Evolutionary conservation across 2,888 invertebrate species (phyloP).

Genomic region (Drosophila algonquin): DNA sequence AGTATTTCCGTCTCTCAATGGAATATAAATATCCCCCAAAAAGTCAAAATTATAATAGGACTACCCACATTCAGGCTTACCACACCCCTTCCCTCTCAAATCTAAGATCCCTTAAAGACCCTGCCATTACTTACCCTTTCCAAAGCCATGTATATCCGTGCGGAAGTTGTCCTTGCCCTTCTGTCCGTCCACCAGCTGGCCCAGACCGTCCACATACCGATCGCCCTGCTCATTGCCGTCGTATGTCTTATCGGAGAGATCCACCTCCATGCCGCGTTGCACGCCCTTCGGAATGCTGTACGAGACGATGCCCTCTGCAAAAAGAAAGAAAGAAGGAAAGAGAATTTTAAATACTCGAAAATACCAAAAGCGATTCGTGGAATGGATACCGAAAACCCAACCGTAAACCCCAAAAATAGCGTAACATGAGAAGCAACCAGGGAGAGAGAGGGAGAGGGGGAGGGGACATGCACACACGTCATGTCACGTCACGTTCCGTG

Average conservation of each 20-base stretch:
- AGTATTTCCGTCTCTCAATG: neutral
- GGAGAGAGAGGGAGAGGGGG: neutral
- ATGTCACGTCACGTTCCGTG: constrained; percentile 55
- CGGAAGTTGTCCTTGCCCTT: constrained; percentile 90
- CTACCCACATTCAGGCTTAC: no score
- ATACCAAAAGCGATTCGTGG: constrained; percentile 46
- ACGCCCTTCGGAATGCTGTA: constrained; percentile 92
- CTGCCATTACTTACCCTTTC: constrained; percentile 86
- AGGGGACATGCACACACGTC: constrained; percentile 29
- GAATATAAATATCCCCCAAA: neutral
- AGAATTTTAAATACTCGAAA: constrained; percentile 34
- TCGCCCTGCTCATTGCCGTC: constrained; percentile 89
- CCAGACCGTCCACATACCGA: constrained; percentile 89
- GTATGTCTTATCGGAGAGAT: constrained; percentile 91
- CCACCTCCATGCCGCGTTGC: constrained; percentile 89
- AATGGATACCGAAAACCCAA: constrained; percentile 34
- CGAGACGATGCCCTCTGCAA: constrained; percentile 90
- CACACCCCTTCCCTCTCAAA: neutral
- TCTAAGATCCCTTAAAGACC: no score
- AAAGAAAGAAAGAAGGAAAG: constrained; percentile 11
- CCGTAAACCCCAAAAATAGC: constrained; percentile 34
- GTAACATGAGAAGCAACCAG: constrained; percentile 62
- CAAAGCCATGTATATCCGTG: constrained; percentile 87
- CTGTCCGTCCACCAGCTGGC: constrained; percentile 91
- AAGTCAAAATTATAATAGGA: rapidly evolving